Percentiles rank a stretch among this genome's conserved stretches.
Evolutionary conservation across 1,140 invertebrate species (phyloP).

Genomic region (Lycorma delicatula): DNA sequence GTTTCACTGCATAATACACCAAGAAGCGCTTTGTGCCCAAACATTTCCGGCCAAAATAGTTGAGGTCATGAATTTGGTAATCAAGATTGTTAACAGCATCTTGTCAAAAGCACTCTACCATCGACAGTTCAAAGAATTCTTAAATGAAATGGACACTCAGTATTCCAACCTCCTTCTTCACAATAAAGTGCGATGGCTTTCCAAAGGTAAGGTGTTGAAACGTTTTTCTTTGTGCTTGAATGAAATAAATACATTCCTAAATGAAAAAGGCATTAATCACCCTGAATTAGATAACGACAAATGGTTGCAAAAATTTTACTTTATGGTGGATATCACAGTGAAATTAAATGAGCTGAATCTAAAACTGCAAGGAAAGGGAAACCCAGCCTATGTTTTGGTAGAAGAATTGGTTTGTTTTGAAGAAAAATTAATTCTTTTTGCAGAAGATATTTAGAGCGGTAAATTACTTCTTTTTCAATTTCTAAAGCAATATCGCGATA

Average conservation of each 20-base stretch:
- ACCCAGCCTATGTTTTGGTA: constrained; percentile 22
- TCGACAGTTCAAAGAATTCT: constrained; percentile 31
- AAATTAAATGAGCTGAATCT: constrained; percentile 33
- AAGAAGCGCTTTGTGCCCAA: constrained; percentile 32
- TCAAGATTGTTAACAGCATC: constrained; percentile 28
- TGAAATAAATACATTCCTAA: constrained; percentile 30
- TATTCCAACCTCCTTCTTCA: constrained; percentile 29
- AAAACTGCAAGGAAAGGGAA: constrained; percentile 31
- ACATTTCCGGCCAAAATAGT: constrained; percentile 30
- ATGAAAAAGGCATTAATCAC: constrained; percentile 30
- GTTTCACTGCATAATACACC: constrained; percentile 31
- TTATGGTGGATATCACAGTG: constrained; percentile 31
- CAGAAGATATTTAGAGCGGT: constrained; percentile 13
- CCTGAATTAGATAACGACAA: constrained; percentile 30
- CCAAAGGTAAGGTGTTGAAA: constrained; percentile 27
- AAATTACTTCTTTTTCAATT: constrained; percentile 13
- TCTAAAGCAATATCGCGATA: constrained; percentile 41
- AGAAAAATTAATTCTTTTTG: constrained; percentile 15
- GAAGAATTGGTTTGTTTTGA: constrained; percentile 18
- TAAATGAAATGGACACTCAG: constrained; percentile 30
- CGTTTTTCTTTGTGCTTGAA: constrained; percentile 26
- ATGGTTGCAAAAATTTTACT: constrained; percentile 33
- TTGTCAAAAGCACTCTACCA: constrained; percentile 30
- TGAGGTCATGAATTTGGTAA: constrained; percentile 28
- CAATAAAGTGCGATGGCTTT: constrained; percentile 29